A percentile compares a stretch with the other conserved stretches of the same genome.
These are phyloP conservation scores for Lasioglossum leucozonium DNA, from an alignment of 2,888 invertebrate genomes.

Conservation along the genomic window DNA sequence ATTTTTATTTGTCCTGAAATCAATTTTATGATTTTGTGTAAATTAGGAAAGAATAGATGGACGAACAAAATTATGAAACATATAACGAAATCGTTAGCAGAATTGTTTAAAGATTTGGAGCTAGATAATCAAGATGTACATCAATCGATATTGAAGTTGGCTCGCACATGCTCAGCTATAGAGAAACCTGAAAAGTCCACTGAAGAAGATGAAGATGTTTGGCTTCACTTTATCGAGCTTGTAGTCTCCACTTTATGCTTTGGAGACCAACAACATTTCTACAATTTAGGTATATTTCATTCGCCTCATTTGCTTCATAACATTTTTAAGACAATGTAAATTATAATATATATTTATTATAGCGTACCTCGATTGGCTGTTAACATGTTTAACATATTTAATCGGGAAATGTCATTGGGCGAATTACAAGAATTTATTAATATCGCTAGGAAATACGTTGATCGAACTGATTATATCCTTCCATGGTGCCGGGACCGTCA, in stretches of 20 bases:
- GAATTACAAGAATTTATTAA: constrained; percentile 80
- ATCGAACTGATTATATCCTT: constrained; percentile 86
- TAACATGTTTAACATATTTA: constrained; percentile 85
- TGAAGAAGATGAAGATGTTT: constrained; percentile 74
- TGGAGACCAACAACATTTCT: constrained; percentile 86
- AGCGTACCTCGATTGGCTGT: constrained; percentile 86
- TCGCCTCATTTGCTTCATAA: background rate
- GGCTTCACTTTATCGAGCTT: constrained; percentile 85
- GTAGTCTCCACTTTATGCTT: constrained; percentile 85
- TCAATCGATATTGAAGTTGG: constrained; percentile 79
- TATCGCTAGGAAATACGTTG: constrained; percentile 83
- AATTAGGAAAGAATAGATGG: constrained; percentile 71
- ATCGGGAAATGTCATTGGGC: constrained; percentile 85
- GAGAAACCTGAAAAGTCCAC: constrained; percentile 64
- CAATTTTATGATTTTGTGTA: background rate
- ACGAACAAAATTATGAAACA: constrained; percentile 77
- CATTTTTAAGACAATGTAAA: background rate
- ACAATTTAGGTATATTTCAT: constrained; percentile 85
- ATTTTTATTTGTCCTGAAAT: background rate
- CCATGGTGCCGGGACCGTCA: constrained; percentile 85
- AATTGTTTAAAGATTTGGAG: constrained; percentile 76
- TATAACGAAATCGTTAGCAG: constrained; percentile 78
- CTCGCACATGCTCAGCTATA: constrained; percentile 76
- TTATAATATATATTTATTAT: constrained; percentile 58
- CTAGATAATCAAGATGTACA: constrained; percentile 78